A percentile compares a stretch with the other conserved stretches of the same genome.
Conservation (phyloP, 2,888 invertebrate species). For the Byasa hedistus region DNA sequence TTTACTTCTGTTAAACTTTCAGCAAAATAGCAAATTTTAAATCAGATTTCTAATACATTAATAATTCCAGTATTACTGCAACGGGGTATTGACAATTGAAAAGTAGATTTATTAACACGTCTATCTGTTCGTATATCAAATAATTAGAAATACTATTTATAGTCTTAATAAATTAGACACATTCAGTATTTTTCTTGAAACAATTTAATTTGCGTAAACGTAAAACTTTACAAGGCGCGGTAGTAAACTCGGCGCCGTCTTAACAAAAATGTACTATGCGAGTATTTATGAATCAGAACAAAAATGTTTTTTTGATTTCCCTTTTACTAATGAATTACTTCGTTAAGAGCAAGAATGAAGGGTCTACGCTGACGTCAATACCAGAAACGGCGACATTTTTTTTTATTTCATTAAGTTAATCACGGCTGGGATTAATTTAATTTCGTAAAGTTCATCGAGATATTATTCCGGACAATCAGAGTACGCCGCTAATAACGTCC, state of each 20-base stretch:
- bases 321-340: conserved; percentile 3
- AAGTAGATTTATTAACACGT: too few species aligned
- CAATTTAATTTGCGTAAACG: too few species aligned
- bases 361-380: conserved; percentile 2
- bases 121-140: too few species aligned
- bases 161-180: too few species aligned
- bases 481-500: conserved; percentile 32
- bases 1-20: too few species aligned
- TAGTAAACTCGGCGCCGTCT: not conserved
- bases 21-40: too few species aligned
- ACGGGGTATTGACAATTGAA: too few species aligned
- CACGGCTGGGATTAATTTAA: conserved; percentile 18
- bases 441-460: conserved; percentile 30
- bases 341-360: not conserved
- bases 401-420: conserved; percentile 32
- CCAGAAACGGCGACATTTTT: conserved; percentile 3
- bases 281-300: conserved; percentile 12
- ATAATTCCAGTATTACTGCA: too few species aligned
- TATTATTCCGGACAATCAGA: conserved; percentile 34
- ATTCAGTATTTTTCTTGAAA: too few species aligned
- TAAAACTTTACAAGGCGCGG: not conserved
- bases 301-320: not conserved
- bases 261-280: conserved; percentile 1
- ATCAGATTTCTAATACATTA: too few species aligned
- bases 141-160: too few species aligned